Base-by-base conservation (phyloP, 2,113 vertebrate species). In the Pandion haliaetus region DNA sequence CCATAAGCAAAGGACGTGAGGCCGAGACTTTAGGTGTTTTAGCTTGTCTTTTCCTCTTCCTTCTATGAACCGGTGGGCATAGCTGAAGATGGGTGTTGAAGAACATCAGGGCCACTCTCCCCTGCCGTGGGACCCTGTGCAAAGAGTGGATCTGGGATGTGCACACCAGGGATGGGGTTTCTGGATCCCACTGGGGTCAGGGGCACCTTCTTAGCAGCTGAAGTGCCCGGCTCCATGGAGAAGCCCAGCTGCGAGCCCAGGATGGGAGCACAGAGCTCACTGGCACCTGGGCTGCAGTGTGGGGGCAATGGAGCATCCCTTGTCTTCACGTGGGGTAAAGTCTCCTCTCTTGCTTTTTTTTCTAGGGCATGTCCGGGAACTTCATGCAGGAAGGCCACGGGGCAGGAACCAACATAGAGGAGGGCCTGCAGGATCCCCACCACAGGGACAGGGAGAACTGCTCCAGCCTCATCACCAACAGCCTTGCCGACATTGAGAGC, bases 351-450 rank as follows among this genome's bases (percentile, higher is more conserved):
- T n/a, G 12, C 42, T 73, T 80, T 81, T 57, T 73, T 80, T 81
- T 57, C 83, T 88, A 99, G 99, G 98, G 97, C 82, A 97, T 98
- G 95, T 97, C 98, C 95, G 95, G 96, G 94, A 99, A 98, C 65
- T 74, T 97, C 86, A 98, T 94, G 1, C 95, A 91, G 88, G 97
- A 98, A 69, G 95, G 97, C 14, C 96, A 92, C 10, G 91, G 44
- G 54, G 94, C 96, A 85, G 94, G 97, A 94, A 96, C 95, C 80
- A 96, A 87, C 0, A 34, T 94, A 74, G 95, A 96, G 21, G 86
- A 96, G 79, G 85, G 69, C 31, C 93, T 34, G 42, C 95, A 72
- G 10, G 95, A 97, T 90, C 49, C 90, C 24, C 85, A 65, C 24
- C 74, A 24, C 66, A 71, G 36, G 62, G 52, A 38, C 62, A 74